Evolutionary conservation across 1,140 invertebrate species (phyloP).

Genomic region (Ladona fulva): DNA sequence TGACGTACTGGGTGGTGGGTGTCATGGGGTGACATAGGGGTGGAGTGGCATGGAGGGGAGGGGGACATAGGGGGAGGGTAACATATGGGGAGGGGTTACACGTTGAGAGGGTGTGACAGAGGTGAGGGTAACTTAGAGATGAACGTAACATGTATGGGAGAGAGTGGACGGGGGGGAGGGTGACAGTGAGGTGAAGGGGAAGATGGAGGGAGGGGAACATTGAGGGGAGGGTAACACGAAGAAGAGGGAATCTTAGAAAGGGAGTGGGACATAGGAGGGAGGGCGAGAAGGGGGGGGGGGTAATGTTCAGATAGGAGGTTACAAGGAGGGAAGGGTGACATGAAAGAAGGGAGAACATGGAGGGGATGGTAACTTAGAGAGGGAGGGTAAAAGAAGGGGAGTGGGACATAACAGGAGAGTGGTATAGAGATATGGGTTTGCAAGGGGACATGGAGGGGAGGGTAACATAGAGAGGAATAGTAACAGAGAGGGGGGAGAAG

Average conservation of each 20-base stretch:
- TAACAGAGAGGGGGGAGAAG: too few relatives aligned
- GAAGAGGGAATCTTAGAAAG: not conserved
- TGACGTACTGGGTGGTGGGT: too few relatives aligned
- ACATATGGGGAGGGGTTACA: not conserved
- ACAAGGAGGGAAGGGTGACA: not conserved
- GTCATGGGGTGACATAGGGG: too few relatives aligned
- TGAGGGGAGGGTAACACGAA: not conserved
- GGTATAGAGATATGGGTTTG: too few relatives aligned
- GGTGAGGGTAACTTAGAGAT: not conserved
- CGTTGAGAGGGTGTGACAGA: not conserved
- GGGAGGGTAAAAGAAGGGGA: not conserved
- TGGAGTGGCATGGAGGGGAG: not conserved
- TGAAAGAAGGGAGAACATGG: too few relatives aligned
- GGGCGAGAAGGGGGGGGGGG: not conserved
- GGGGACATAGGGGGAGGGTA: not conserved
- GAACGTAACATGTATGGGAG: not conserved
- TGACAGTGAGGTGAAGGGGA: not conserved
- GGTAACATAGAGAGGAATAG: too few relatives aligned
- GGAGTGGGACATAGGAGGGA: not conserved
- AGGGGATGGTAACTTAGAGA: not conserved
- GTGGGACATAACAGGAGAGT: not conserved
- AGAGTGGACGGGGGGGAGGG: not conserved
- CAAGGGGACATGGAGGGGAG: too few relatives aligned
- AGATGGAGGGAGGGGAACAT: not conserved
- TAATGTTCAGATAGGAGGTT: not conserved